phyloP scores from a whole-genome alignment of 2,797 vertebrate species.

The Tokudaia muenninki region DNA sequence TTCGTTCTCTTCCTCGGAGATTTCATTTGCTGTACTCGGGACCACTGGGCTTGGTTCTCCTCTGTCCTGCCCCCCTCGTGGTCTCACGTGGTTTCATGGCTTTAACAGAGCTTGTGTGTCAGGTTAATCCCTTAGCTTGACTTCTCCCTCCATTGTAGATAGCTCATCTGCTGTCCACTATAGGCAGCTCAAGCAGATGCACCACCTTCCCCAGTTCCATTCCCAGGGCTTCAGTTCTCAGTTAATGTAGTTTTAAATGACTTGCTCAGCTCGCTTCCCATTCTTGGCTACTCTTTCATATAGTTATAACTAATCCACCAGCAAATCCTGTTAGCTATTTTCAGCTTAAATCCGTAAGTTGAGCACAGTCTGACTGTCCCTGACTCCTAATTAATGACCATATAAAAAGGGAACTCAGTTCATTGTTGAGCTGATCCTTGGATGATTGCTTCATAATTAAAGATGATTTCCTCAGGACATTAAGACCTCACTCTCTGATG shows the following conservation, averaged over 20 bases:
- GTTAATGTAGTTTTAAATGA: not conserved
- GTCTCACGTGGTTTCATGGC: not conserved
- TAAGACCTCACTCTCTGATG: not conserved
- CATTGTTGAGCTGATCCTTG: conserved; percentile 16
- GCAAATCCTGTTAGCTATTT: not conserved
- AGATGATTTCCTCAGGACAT: conserved; percentile 1
- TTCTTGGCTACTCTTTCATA: not conserved
- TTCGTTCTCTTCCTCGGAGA: not conserved
- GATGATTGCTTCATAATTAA: conserved; percentile 46
- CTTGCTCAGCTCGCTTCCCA: not conserved
- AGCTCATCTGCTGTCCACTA: not conserved
- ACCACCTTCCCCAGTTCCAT: not conserved
- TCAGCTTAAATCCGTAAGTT: conserved; percentile 24
- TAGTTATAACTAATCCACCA: not conserved
- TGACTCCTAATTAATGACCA: not conserved
- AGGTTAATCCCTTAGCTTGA: not conserved
- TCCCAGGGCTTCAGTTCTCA: not conserved
- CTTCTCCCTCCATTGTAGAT: not conserved
- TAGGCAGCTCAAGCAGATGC: not conserved
- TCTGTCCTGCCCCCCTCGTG: not conserved
- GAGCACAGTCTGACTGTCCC: not conserved
- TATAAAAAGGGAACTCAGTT: not conserved
- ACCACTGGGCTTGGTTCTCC: not conserved
- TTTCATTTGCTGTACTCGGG: not conserved
- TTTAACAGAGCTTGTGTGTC: not conserved